A percentile compares a stretch with the other conserved stretches of the same genome.
Evolutionary conservation across 2,113 vertebrate genomes (phyloP).

Genomic region (Corythaeola cristata): DNA sequence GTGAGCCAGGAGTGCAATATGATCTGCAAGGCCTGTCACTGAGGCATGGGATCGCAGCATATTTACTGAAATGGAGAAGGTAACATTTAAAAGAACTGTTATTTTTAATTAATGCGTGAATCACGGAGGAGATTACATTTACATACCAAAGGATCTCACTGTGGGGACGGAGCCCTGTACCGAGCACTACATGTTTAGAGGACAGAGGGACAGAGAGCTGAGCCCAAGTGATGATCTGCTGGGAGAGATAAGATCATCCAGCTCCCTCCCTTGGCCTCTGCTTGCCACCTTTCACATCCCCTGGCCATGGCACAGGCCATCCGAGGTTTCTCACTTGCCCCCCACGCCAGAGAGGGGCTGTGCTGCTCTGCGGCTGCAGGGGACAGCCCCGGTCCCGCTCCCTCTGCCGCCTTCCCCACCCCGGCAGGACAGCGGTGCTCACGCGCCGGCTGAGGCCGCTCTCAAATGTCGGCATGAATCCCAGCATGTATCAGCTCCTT

Average conservation of each 20-base stretch:
- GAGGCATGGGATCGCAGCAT: background rate
- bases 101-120: background rate
- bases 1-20: background rate
- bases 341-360: background rate
- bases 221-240: background rate
- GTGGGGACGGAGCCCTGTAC: background rate
- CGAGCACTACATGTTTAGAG: background rate
- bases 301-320: rapidly evolving
- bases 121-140: background rate
- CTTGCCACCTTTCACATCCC: rapidly evolving
- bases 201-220: background rate
- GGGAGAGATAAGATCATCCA: background rate
- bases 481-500: background rate
- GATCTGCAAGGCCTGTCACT: background rate
- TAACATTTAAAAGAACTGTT: background rate
- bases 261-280: background rate
- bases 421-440: background rate
- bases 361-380: background rate
- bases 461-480: background rate
- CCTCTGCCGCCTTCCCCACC: background rate
- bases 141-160: background rate
- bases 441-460: background rate
- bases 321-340: background rate
- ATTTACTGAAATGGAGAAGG: background rate
- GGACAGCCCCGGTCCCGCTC: background rate